A percentile compares a stretch with the other conserved stretches of the same genome.
These are phyloP conservation scores for Chloroceryle inda DNA, from an alignment of 2,797 vertebrate species.

Conservation along the genomic window DNA sequence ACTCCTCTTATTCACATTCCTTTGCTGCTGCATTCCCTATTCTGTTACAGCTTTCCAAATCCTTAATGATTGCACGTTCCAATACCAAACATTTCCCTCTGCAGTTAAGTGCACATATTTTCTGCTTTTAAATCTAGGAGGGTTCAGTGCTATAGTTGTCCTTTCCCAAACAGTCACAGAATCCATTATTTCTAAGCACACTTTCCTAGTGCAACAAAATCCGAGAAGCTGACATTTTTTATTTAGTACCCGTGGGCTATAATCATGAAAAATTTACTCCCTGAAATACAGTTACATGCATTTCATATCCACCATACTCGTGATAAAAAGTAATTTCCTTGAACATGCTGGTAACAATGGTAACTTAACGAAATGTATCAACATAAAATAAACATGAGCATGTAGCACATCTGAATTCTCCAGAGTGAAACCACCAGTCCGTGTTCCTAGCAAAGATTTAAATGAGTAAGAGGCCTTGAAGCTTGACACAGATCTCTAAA, in stretches of 20 bases:
- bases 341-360: slow-evolving; percentile 43
- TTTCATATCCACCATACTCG: slow-evolving; percentile 49
- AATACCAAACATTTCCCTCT: slow-evolving; percentile 3
- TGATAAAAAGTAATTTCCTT: slow-evolving; percentile 63
- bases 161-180: slow-evolving; percentile 36
- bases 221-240: slow-evolving; percentile 74
- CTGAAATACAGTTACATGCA: slow-evolving; percentile 60
- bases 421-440: background rate
- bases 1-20: background rate
- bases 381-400: slow-evolving; percentile 50
- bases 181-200: slow-evolving; percentile 53
- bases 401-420: slow-evolving; percentile 3
- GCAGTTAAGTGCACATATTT: slow-evolving; percentile 8
- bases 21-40: background rate
- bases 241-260: slow-evolving; percentile 67
- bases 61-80: background rate
- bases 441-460: background rate
- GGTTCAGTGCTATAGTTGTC: background rate
- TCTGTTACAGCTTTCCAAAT: slow-evolving; percentile 2
- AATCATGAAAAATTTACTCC: slow-evolving; percentile 73
- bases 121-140: background rate
- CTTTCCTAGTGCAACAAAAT: slow-evolving; percentile 39
- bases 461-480: slow-evolving; percentile 7
- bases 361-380: background rate
- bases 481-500: background rate